A percentile compares a stretch with the other conserved stretches of the same genome.
Conservation (phyloP, 2,113 vertebrate species). For the Cochlearius cochlearius region DNA sequence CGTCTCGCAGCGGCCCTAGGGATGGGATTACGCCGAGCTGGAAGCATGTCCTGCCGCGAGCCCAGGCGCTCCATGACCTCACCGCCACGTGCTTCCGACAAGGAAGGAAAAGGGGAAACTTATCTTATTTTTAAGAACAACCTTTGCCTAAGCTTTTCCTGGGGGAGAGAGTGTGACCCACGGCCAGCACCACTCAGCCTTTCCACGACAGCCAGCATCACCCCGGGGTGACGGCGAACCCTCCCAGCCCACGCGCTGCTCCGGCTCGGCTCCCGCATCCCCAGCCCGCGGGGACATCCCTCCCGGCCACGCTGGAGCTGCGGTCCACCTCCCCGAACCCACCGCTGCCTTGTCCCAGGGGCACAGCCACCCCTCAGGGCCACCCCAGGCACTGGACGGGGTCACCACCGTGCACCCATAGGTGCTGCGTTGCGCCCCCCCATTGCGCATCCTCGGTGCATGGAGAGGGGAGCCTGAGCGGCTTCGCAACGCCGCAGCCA, state of each 20-base stretch:
- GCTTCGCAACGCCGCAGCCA: background rate
- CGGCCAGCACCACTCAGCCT: background rate
- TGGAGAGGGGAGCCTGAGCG: fast-evolving
- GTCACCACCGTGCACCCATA: background rate
- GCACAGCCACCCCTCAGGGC: background rate
- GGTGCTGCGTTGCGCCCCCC: background rate
- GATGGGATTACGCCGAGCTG: background rate
- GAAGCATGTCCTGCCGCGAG: background rate
- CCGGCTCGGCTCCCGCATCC: fast-evolving
- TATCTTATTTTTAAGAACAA: background rate
- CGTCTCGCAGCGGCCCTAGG: background rate
- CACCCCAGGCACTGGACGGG: background rate
- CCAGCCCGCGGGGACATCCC: fast-evolving
- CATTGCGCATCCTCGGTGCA: background rate
- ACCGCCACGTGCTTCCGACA: background rate
- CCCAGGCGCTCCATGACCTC: conserved; percentile 31
- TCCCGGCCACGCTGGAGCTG: fast-evolving
- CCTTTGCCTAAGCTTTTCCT: background rate
- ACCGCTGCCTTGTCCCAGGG: background rate
- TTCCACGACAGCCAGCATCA: background rate
- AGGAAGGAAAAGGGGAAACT: conserved; percentile 49
- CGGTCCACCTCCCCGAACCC: background rate
- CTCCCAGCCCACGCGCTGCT: background rate
- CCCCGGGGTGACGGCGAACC: fast-evolving
- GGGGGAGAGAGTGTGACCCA: background rate